Conservation (phyloP, 1,140 invertebrate genomes). For the Trypoxylus dichotomus region DNA sequence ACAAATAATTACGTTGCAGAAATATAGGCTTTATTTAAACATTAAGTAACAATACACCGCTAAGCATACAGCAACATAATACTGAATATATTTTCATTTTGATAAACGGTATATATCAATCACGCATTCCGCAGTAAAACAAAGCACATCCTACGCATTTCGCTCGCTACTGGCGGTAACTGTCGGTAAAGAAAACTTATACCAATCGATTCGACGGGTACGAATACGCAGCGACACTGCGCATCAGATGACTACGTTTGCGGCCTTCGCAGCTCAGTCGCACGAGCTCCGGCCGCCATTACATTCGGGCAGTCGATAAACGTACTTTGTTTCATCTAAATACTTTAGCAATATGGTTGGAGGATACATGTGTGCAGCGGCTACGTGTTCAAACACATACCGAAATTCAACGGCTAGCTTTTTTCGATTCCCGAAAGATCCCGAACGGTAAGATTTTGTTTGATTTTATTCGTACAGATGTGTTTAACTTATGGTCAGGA, state of each 20-base stretch:
- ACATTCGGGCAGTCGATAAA: neutral
- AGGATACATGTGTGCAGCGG: neutral
- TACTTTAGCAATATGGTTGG: neutral
- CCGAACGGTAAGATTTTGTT: neutral
- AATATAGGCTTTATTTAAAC: too few relatives aligned
- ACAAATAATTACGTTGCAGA: too few relatives aligned
- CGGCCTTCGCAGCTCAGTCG: neutral
- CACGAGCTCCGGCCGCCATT: neutral
- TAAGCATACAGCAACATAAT: too few relatives aligned
- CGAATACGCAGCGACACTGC: conserved; percentile 4
- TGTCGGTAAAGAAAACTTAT: neutral
- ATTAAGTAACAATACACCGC: too few relatives aligned
- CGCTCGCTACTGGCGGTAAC: neutral
- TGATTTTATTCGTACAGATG: too few relatives aligned
- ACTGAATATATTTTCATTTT: too few relatives aligned
- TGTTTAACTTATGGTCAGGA: too few relatives aligned
- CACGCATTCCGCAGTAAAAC: too few relatives aligned
- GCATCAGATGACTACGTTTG: conserved; percentile 4
- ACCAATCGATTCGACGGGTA: neutral
- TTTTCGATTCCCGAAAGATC: conserved; percentile 15
- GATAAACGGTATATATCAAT: too few relatives aligned
- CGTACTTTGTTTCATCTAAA: neutral
- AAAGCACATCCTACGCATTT: neutral
- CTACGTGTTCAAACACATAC: neutral
- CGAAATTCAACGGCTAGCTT: neutral